These are phyloP conservation scores for Adelognathus sp. DNA, from an alignment of 2,888 invertebrate species.

Conservation along the genomic window DNA sequence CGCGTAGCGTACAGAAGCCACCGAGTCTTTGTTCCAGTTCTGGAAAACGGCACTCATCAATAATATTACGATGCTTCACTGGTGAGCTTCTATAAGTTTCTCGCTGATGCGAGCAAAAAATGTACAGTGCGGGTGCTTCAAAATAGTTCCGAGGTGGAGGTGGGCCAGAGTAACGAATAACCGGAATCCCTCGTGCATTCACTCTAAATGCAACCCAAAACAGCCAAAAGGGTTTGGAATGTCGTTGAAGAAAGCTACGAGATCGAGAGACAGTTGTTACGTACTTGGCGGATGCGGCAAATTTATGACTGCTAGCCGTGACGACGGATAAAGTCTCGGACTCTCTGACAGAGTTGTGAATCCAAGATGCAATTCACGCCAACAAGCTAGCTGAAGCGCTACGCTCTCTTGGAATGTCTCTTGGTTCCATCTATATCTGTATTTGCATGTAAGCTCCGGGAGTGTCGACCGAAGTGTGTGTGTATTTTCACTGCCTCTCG, in stretches of 20 bases:
- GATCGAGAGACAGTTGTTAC: neutral
- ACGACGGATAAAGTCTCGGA: slow-evolving; percentile 47
- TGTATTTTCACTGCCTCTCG: slow-evolving; percentile 18
- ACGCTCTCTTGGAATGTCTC: slow-evolving; percentile 10
- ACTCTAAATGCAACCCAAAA: slow-evolving; percentile 38
- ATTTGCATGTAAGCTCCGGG: slow-evolving; percentile 8
- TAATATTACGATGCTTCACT: neutral
- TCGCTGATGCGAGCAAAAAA: slow-evolving; percentile 1
- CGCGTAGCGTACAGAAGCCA: too few species aligned
- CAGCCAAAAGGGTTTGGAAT: neutral
- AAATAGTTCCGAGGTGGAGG: neutral
- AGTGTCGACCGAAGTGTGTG: slow-evolving; percentile 32
- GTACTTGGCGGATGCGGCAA: slow-evolving; percentile 47
- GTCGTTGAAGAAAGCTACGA: neutral
- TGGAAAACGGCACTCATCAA: neutral
- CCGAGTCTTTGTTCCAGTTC: neutral
- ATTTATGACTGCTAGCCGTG: slow-evolving; percentile 49
- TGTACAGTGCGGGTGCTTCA: neutral
- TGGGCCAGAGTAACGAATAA: neutral
- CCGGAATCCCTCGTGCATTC: slow-evolving; percentile 13
- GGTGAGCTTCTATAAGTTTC: neutral
- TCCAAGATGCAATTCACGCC: slow-evolving; percentile 42
- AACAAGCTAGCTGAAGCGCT: slow-evolving; percentile 1
- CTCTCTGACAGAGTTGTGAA: slow-evolving; percentile 28
- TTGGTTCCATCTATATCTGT: slow-evolving; percentile 5